Conservation (phyloP, 2,113 vertebrate genomes). For the Phainopepla nitens region DNA sequence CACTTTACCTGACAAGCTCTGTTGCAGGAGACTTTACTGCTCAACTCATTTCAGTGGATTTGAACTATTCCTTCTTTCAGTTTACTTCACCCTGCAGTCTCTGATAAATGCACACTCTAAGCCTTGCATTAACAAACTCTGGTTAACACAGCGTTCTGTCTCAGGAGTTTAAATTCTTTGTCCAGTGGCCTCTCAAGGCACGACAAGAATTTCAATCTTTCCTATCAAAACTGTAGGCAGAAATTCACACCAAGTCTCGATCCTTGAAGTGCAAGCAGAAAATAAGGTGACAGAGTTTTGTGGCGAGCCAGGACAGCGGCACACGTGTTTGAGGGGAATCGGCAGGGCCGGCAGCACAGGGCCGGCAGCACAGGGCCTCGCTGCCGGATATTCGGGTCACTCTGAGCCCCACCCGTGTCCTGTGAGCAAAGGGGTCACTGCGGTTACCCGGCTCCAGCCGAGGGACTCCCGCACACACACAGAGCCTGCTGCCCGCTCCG, state of each 20-base stretch:
- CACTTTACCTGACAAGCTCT: neutral
- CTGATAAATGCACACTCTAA: neutral
- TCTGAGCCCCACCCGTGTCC: fast-evolving
- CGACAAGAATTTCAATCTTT: neutral
- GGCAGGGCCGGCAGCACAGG: neutral
- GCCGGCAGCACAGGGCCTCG: no score
- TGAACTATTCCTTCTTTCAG: neutral
- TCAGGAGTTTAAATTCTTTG: neutral
- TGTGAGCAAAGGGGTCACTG: fast-evolving
- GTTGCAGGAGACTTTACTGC: neutral
- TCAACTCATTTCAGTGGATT: neutral
- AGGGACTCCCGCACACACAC: no score
- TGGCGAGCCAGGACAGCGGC: fast-evolving
- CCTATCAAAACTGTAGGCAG: fast-evolving
- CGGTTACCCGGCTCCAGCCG: fast-evolving
- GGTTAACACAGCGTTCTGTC: fast-evolving
- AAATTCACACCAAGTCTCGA: fast-evolving
- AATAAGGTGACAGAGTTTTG: fast-evolving
- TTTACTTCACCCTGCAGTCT: neutral
- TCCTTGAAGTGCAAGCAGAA: fast-evolving
- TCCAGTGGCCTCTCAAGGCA: neutral
- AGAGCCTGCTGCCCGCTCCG: fast-evolving
- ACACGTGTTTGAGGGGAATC: fast-evolving
- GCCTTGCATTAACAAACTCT: neutral
- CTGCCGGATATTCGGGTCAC: fast-evolving